phyloP scores from a whole-genome alignment of 2,113 vertebrate genomes.

The Zosterops borbonicus region DNA sequence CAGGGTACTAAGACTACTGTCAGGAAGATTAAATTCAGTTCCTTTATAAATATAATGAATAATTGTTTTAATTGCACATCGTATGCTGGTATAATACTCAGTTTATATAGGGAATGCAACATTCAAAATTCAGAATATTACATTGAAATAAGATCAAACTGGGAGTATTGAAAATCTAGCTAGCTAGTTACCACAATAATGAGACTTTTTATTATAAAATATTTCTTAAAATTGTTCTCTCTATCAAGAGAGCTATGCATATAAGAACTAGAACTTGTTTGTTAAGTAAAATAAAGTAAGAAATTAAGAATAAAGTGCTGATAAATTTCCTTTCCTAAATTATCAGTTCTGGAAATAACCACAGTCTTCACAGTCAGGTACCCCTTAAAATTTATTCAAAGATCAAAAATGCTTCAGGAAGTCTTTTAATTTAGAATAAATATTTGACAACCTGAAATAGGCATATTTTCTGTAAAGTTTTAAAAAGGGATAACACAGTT shows the following conservation, averaged over 20 bases:
- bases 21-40: neutral
- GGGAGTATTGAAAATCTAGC: neutral
- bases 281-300: neutral
- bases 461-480: neutral
- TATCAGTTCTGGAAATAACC: neutral
- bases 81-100: neutral
- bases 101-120: neutral
- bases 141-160: slow-evolving; percentile 13
- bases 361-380: neutral
- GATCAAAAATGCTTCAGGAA: neutral
- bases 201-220: neutral
- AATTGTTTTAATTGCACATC: neutral
- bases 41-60: neutral
- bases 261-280: neutral
- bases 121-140: neutral
- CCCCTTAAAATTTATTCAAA: neutral
- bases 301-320: neutral
- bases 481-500: neutral
- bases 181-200: neutral
- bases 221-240: neutral
- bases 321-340: neutral
- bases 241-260: neutral
- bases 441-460: neutral
- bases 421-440: neutral
- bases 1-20: neutral